phyloP scores from a whole-genome alignment of 2,797 vertebrate genomes.

The Anguilla anguilla region DNA sequence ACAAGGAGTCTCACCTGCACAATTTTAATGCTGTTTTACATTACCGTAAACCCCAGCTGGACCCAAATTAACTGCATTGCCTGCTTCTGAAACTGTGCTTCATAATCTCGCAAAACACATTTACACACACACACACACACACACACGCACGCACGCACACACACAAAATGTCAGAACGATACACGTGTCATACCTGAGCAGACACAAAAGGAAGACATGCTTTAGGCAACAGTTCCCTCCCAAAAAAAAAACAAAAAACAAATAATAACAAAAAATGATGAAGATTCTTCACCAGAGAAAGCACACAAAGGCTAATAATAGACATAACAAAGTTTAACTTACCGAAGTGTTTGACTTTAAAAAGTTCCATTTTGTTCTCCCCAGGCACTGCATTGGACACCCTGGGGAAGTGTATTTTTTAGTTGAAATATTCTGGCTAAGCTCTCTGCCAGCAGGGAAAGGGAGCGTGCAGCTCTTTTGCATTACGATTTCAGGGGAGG shows the following conservation, averaged over 20 bases:
- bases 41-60: constrained; percentile 48
- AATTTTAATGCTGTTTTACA: constrained; percentile 52
- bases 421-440: constrained; percentile 74
- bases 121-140: not conserved
- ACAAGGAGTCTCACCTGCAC: constrained; percentile 56
- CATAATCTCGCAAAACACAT: constrained; percentile 15
- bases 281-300: constrained; percentile 16
- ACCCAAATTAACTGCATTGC: constrained; percentile 41
- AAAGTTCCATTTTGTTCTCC: constrained; percentile 78
- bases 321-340: constrained; percentile 68
- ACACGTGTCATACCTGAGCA: not conserved
- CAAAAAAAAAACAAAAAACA: not conserved
- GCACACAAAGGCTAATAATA: constrained; percentile 58
- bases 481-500: constrained; percentile 72
- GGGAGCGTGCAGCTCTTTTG: constrained; percentile 67
- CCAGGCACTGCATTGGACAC: constrained; percentile 63
- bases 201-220: not conserved
- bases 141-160: not conserved
- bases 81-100: constrained; percentile 33
- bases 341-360: constrained; percentile 70
- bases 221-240: constrained; percentile 2
- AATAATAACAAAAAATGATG: constrained; percentile 34
- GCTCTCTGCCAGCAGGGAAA: constrained; percentile 73
- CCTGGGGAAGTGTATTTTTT: constrained; percentile 63
- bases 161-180: not conserved